Conservation (phyloP, 2,888 invertebrate species). For the Patella ulyssiponensis region DNA sequence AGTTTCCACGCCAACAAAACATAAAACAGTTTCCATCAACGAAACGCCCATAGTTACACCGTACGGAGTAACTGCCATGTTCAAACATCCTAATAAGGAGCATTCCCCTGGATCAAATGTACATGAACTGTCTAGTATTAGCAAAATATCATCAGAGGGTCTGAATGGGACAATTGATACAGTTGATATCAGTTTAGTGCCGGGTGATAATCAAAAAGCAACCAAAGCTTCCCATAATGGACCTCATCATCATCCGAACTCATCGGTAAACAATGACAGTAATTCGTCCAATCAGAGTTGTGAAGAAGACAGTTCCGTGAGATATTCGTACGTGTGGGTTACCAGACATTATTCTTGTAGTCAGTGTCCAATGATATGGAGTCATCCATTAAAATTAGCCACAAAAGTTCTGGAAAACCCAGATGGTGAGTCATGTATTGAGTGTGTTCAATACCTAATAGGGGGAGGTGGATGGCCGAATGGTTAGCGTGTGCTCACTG, state of each 20-base stretch:
- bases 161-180: slow-evolving; percentile 33
- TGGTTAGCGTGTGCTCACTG: no score
- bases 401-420: slow-evolving; percentile 35
- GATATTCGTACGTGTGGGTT: slow-evolving; percentile 59
- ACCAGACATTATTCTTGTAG: slow-evolving; percentile 61
- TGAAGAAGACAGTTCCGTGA: slow-evolving; percentile 20
- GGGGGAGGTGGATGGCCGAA: no score
- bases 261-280: neutral
- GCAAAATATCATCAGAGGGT: slow-evolving; percentile 40
- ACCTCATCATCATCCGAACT: neutral
- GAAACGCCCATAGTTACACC: slow-evolving; percentile 32
- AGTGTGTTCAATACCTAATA: no score
- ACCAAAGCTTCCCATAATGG: slow-evolving; percentile 18
- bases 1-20: slow-evolving; percentile 25
- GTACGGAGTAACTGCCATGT: slow-evolving; percentile 38
- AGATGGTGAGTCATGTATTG: neutral
- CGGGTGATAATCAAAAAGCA: neutral
- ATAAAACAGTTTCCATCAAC: slow-evolving; percentile 2
- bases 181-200: neutral
- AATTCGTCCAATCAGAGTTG: neutral
- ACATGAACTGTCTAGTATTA: slow-evolving; percentile 44
- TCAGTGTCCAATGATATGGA: slow-evolving; percentile 58
- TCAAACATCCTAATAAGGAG: slow-evolving; percentile 25
- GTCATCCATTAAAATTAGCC: slow-evolving; percentile 56
- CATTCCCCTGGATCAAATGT: slow-evolving; percentile 14